These are phyloP conservation scores for Zeugodacus cucurbitae DNA, from an alignment of 1,140 invertebrate species.

Conservation along the genomic window DNA sequence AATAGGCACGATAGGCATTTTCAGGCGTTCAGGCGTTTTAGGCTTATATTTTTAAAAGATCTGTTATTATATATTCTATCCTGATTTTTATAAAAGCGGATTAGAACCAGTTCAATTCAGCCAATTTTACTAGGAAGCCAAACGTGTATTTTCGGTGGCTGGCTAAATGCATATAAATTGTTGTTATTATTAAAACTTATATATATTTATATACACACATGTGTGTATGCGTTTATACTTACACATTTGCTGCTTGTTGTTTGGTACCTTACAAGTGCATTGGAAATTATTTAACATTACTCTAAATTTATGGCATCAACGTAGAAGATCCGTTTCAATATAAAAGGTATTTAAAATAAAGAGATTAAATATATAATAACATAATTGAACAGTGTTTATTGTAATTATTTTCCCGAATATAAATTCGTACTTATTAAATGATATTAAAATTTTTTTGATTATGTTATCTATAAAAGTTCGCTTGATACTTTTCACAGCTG, in stretches of 20 bases:
- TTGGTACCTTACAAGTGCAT: background rate
- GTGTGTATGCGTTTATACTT: background rate
- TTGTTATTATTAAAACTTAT: background rate
- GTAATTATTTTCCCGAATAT: too few relatives aligned
- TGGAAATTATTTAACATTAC: background rate
- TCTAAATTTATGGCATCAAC: background rate
- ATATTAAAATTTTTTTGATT: background rate
- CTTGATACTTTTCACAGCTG: background rate
- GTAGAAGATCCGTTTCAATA: too few relatives aligned
- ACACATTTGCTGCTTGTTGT: background rate
- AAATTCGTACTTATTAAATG: too few relatives aligned
- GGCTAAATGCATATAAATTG: background rate
- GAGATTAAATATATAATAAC: too few relatives aligned
- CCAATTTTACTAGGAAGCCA: background rate
- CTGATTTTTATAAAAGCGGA: too few relatives aligned
- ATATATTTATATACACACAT: background rate
- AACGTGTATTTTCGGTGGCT: background rate
- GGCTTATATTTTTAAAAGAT: background rate
- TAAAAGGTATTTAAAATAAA: too few relatives aligned
- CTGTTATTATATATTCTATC: too few relatives aligned
- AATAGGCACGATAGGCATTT: constrained; percentile 11
- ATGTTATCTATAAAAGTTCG: background rate
- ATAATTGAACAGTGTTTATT: too few relatives aligned
- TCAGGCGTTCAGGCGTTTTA: background rate
- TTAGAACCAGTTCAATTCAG: too few relatives aligned